These are phyloP conservation scores for Dendrocopos noguchii DNA, from an alignment of 2,113 vertebrate species.

Conservation along the genomic window DNA sequence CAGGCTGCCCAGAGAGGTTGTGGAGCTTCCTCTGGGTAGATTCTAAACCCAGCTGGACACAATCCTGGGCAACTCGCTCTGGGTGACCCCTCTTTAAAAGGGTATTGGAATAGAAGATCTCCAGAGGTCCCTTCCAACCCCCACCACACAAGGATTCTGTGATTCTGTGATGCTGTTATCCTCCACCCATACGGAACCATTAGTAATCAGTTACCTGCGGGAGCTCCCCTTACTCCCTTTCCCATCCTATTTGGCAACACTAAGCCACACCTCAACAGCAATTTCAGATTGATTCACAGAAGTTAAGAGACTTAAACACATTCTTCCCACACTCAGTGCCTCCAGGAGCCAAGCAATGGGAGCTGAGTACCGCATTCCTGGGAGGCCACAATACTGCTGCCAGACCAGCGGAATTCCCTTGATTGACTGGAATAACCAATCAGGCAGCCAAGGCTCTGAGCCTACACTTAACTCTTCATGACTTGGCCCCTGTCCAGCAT, in stretches of 20 bases:
- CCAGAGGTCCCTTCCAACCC: too few species aligned
- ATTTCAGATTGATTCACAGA: neutral
- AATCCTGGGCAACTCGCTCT: too few species aligned
- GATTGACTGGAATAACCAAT: neutral
- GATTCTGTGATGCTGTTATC: too few species aligned
- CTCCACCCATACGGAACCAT: neutral
- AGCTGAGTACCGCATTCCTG: neutral
- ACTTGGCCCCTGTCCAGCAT: neutral
- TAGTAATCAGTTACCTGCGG: neutral
- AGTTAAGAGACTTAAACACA: neutral
- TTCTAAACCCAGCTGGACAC: too few species aligned
- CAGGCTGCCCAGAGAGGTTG: too few species aligned
- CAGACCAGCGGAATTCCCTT: neutral
- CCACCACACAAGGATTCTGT: too few species aligned
- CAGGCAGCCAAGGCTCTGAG: neutral
- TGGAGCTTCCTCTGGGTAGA: too few species aligned
- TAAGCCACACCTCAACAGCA: neutral
- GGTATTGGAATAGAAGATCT: too few species aligned
- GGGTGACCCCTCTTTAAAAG: too few species aligned
- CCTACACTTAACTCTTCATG: neutral
- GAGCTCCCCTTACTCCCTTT: neutral
- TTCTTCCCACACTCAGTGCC: neutral
- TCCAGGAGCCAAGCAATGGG: neutral
- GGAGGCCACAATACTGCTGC: neutral
- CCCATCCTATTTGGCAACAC: neutral